Percentiles rank a stretch among this genome's conserved stretches.
Conservation (phyloP, 1,140 invertebrate genomes). For the Drosophila ananassae region DNA sequence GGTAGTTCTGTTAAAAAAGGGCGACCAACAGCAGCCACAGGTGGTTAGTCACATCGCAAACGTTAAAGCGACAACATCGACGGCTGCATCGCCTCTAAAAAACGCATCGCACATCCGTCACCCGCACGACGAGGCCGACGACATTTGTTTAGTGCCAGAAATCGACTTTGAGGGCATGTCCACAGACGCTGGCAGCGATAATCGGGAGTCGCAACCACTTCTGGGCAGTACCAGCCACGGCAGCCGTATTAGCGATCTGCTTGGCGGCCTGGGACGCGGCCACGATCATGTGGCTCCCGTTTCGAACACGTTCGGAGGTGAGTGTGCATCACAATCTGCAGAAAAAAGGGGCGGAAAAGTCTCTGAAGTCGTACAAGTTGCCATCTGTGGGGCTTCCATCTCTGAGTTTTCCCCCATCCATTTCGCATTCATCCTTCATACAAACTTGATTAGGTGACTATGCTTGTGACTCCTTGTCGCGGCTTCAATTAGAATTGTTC, state of each 20-base stretch:
- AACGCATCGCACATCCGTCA: constrained; percentile 50
- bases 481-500: constrained; percentile 17
- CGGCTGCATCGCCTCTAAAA: constrained; percentile 61
- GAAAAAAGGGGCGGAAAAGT: not conserved
- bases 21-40: constrained; percentile 26
- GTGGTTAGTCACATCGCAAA: constrained; percentile 63
- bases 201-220: constrained; percentile 95
- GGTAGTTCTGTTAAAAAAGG: constrained; percentile 52
- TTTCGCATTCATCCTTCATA: not conserved
- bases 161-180: constrained; percentile 86
- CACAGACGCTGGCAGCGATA: constrained; percentile 88
- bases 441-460: constrained; percentile 9
- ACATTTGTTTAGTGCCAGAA: constrained; percentile 81
- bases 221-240: constrained; percentile 85
- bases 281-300: constrained; percentile 89
- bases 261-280: constrained; percentile 63
- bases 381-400: constrained; percentile 54
- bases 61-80: constrained; percentile 36
- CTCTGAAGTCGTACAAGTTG: constrained; percentile 59
- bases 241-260: constrained; percentile 67
- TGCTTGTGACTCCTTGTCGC: constrained; percentile 3
- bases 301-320: constrained; percentile 93
- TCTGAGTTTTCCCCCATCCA: constrained; percentile 2
- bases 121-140: constrained; percentile 73
- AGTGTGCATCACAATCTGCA: constrained; percentile 45